These are phyloP conservation scores for Clepsis dumicolana DNA, from an alignment of 2,888 invertebrate species.

Conservation along the genomic window DNA sequence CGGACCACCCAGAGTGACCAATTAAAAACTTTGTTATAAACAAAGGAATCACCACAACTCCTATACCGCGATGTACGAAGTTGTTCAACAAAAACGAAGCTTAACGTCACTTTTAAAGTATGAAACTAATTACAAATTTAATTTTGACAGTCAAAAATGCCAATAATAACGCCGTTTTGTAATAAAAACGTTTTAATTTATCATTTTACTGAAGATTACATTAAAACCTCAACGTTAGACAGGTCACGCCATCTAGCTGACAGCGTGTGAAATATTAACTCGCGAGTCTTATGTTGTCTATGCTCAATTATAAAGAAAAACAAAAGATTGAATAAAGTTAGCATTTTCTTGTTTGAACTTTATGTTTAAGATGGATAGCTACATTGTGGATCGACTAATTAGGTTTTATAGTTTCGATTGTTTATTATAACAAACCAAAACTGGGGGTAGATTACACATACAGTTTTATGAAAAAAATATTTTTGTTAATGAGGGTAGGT, in stretches of 20 bases:
- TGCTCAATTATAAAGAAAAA: neutral
- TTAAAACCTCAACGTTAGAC: neutral
- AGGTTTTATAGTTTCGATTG: neutral
- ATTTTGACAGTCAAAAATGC: neutral
- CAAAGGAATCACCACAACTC: neutral
- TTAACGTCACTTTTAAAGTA: constrained; percentile 33
- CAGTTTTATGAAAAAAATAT: no score
- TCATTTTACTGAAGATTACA: neutral
- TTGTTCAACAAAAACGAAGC: neutral
- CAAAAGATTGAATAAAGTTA: neutral
- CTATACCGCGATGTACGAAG: constrained; percentile 63
- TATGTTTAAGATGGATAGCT: neutral
- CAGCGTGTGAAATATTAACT: neutral
- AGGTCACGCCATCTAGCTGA: constrained; percentile 29
- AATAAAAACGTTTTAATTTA: constrained; percentile 33
- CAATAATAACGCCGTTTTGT: constrained; percentile 1
- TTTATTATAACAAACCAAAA: neutral
- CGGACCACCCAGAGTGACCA: constrained; percentile 60
- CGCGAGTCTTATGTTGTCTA: neutral
- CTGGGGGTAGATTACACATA: neutral
- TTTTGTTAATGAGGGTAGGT: no score
- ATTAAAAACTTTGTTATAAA: constrained; percentile 51
- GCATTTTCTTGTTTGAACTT: neutral
- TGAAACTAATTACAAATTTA: neutral
- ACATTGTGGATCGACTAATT: neutral